Percentiles rank a stretch among this genome's conserved stretches.
Evolutionary conservation across 2,797 vertebrate species (phyloP).

Genomic region (Tinamus major): DNA sequence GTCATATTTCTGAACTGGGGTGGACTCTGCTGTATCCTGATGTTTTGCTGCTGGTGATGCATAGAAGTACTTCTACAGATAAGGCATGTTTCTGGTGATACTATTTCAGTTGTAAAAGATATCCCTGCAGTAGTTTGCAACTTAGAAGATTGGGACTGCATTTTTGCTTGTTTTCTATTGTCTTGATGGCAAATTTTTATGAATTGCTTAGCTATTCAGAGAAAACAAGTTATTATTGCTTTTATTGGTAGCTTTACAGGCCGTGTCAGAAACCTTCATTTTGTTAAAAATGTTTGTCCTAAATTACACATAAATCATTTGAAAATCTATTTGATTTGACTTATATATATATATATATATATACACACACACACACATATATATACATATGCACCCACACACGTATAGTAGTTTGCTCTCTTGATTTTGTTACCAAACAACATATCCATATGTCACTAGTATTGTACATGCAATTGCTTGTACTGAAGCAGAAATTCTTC

Average conservation of each 20-base stretch:
- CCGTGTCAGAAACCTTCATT: neutral
- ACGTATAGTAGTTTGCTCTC: neutral
- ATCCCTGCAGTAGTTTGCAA: neutral
- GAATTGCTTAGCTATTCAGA: neutral
- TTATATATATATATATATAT: neutral
- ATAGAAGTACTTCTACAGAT: neutral
- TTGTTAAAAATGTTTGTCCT: neutral
- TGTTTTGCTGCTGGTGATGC: neutral
- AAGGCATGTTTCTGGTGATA: neutral
- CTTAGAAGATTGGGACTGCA: neutral
- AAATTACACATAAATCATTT: neutral
- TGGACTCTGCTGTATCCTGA: neutral
- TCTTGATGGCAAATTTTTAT: neutral
- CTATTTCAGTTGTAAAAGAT: neutral
- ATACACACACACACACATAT: too few relatives aligned
- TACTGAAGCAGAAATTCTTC: slow-evolving; percentile 4
- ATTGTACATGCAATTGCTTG: neutral
- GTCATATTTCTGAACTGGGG: neutral
- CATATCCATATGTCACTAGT: neutral
- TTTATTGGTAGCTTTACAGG: neutral
- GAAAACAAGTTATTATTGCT: neutral
- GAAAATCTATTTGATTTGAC: neutral
- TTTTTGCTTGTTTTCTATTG: neutral
- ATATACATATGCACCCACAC: too few relatives aligned
- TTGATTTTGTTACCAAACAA: neutral